Base-by-base conservation (phyloP, 2,797 vertebrate genomes). In the Rhinogobio ventralis region DNA sequence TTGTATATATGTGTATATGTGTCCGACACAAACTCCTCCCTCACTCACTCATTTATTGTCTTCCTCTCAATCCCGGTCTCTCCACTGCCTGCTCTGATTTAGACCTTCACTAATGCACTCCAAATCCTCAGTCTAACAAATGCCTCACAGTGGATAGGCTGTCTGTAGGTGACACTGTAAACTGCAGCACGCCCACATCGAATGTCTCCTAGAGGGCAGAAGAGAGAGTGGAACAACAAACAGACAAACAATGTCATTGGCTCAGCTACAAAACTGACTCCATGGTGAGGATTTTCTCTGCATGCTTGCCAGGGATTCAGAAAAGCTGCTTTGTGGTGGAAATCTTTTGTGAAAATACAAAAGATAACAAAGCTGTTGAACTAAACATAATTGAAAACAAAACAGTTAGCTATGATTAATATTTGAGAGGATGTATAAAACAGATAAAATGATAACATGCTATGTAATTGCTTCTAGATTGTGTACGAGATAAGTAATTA, bases 91-190 rank as follows among this genome's bases (percentile, higher is more conserved):
- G 36, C 72, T 62, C 82, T 53, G 33, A 81, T 69, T 66, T 82
- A 76, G 57, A 53, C 45, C 75, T 77, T 13, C 78, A 69, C 86
- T 89, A 89, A 91, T 86, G 72, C 88, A 76, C 36, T 79, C 64
- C 80, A 89, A 89, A 89, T 88, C 87, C 87, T 88, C 88, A 90
- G 79, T 83, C 85, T 83, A 46, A 25, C 46, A 67, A 89, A 84
- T 86, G 86, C 88, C 83, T 49, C 66, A 87, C 71, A 77, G 23
- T 36, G 73, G 57, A 62, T 75, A 81, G 17, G 39, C 42, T 53
- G 25, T 33, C 85, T 73, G 69, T 86, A 45, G 23, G 17, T 77
- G 79, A 84, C 78, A 85, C 19, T 25, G 28, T 67, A 36, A 36
- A 78, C 67, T 81, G 66, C 64, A 57, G 45, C 23, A 23, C 5